Percentiles rank a stretch among this genome's conserved stretches.
These are phyloP conservation scores for Datnioides undecimradiatus DNA, from an alignment of 2,113 vertebrate species.

Conservation along the genomic window DNA sequence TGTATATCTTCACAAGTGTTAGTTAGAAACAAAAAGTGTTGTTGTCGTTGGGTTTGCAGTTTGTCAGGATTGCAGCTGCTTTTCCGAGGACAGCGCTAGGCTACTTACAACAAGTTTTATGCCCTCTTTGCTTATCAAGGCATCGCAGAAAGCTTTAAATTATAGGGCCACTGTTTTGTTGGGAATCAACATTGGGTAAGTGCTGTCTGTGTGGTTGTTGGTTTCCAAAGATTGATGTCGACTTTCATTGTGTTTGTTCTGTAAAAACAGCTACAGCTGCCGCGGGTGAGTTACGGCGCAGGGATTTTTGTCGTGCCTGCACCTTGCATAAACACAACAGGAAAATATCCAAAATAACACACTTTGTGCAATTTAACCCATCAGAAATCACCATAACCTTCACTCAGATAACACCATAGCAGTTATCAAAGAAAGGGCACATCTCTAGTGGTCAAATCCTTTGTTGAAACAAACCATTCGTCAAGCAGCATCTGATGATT, in stretches of 20 bases:
- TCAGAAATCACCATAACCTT: background rate
- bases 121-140: slow-evolving; percentile 36
- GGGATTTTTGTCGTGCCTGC: slow-evolving; percentile 36
- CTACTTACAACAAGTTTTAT: slow-evolving; percentile 5
- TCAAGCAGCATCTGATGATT: too few species aligned
- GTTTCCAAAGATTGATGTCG: slow-evolving; percentile 55
- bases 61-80: slow-evolving; percentile 18
- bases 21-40: slow-evolving; percentile 23
- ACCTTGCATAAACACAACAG: slow-evolving; percentile 25
- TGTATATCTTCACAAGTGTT: slow-evolving; percentile 19
- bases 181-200: slow-evolving; percentile 39
- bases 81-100: background rate
- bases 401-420: background rate
- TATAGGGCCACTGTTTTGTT: slow-evolving; percentile 49
- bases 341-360: slow-evolving; percentile 8
- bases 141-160: slow-evolving; percentile 42
- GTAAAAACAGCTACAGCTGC: slow-evolving; percentile 47
- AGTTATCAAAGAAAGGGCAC: background rate
- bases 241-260: slow-evolving; percentile 51
- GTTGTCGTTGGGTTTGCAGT: slow-evolving; percentile 26
- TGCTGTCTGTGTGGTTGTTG: slow-evolving; percentile 40
- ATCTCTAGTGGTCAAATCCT: background rate
- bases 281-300: slow-evolving; percentile 29
- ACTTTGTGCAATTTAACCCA: background rate
- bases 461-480: background rate